Evolutionary conservation across 1,140 invertebrate genomes (phyloP).

Genomic region (Diprion similis): DNA sequence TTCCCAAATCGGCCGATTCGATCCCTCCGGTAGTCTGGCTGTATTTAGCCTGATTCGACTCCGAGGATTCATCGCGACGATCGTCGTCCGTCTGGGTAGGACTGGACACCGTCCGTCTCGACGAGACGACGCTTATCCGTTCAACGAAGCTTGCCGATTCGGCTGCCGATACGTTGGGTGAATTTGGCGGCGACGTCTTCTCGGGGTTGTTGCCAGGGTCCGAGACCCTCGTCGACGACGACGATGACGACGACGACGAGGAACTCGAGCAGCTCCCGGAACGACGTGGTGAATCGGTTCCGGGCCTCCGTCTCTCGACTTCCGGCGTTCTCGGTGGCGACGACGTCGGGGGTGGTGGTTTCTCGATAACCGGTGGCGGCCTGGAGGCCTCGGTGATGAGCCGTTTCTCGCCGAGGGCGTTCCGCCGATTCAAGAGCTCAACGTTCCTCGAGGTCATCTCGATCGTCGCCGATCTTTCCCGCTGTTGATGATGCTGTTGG

Average conservation of each 20-base stretch:
- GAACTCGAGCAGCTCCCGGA: conserved; percentile 51
- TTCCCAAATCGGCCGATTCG: conserved; percentile 41
- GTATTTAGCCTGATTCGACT: background rate
- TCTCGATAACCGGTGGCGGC: conserved; percentile 25
- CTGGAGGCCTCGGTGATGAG: conserved; percentile 22
- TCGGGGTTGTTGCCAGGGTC: conserved; percentile 30
- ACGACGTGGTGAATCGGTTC: conserved; percentile 38
- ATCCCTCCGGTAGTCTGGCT: conserved; percentile 25
- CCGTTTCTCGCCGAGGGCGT: conserved; percentile 42
- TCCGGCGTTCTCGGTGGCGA: conserved; percentile 44
- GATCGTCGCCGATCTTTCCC: conserved; percentile 53
- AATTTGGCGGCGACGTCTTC: conserved; percentile 11
- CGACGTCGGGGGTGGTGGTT: conserved; percentile 34
- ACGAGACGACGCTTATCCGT: background rate
- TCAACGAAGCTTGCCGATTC: conserved; percentile 2
- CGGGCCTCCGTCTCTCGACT: conserved; percentile 24
- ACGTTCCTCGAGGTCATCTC: conserved; percentile 60
- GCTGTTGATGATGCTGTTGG: conserved; percentile 41
- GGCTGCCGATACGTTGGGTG: background rate
- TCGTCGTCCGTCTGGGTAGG: conserved; percentile 53
- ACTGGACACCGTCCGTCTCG: conserved; percentile 50
- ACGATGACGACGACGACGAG: conserved; percentile 45
- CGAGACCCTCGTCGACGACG: conserved; percentile 19
- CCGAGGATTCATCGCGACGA: background rate
- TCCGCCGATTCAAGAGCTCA: conserved; percentile 53